Evolutionary conservation across 2,888 invertebrate species (phyloP), one percentile per base, ranked within the genome.

Genomic region (Cheilosia pagana): DNA sequence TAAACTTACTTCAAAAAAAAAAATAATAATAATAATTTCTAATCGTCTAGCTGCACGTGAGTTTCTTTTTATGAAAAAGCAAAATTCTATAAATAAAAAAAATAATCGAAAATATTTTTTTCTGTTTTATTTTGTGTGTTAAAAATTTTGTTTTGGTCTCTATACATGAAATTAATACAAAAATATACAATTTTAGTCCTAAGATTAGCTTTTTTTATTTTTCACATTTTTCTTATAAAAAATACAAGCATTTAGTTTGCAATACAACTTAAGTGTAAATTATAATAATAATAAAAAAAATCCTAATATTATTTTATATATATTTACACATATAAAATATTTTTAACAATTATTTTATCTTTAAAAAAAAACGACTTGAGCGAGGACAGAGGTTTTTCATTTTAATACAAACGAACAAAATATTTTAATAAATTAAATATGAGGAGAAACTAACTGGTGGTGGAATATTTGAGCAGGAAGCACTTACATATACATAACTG

Each of bases 301-400:
- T 55, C 50, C 59, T 82, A 67, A 48, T 68, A 31, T 72, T 77
- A 72, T 72, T 72, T 82, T 67, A 72, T 72, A 72, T 72, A 62
- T 82, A 82, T 82, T 82, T 82, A 82, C 81, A 82, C 71, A 67
- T 77, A 62, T 72, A 72, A 77, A 82, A 77, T 55, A 72, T 63
- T 52, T 79, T 83, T 86, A 87, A 87, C 79, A 82, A 82, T 81
- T 65, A 71, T 75, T 67, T 60, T 50, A 87, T 65, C 87, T 68
- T 52, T 52, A 39, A 71, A 25, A 31, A 53, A 45, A 53, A 31
- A 77, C 43, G 78, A 74, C 68, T 83, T 83, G 78, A 83, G 83
- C 83, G 83, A 83, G 83, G 83, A 70, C 71, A 83, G 52, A 74
- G 68, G 71, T 82, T 82, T 78, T 68, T 43, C 57, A 12, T 39